Conservation (phyloP, 2,113 vertebrate genomes). For the Hippoglossus stenolepis region DNA sequence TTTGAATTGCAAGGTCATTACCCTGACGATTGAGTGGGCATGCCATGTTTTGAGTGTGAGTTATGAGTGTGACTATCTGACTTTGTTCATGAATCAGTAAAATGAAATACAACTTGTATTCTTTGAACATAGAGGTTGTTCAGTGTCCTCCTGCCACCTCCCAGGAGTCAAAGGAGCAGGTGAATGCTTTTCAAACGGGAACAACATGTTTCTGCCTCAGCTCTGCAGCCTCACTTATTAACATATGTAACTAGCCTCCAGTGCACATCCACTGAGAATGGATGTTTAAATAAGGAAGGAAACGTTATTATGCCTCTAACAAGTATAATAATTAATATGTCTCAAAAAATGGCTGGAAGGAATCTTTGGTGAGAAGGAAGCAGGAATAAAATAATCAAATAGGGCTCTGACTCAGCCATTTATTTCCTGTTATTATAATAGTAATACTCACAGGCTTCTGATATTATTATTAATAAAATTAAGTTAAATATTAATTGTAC, state of each 20-base stretch:
- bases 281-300: not conserved
- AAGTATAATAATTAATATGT: not conserved
- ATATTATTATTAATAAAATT: not conserved
- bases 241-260: not conserved
- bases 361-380: not conserved
- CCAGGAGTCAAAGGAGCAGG: not conserved
- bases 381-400: not conserved
- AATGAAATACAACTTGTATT: not conserved
- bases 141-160: not conserved
- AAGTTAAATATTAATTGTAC: no score
- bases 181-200: conserved; percentile 24
- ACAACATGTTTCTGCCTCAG: not conserved
- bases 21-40: not conserved
- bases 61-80: not conserved
- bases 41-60: not conserved
- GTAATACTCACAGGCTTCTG: not conserved
- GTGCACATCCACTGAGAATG: no score
- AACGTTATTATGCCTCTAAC: not conserved
- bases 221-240: not conserved
- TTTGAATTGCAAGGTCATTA: not conserved
- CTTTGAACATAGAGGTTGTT: conserved; percentile 31
- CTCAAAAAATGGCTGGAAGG: not conserved
- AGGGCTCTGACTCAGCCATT: not conserved
- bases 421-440: not conserved
- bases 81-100: conserved; percentile 30